These are phyloP conservation scores for Uria lomvia DNA, from an alignment of 2,113 vertebrate genomes.

Conservation along the genomic window DNA sequence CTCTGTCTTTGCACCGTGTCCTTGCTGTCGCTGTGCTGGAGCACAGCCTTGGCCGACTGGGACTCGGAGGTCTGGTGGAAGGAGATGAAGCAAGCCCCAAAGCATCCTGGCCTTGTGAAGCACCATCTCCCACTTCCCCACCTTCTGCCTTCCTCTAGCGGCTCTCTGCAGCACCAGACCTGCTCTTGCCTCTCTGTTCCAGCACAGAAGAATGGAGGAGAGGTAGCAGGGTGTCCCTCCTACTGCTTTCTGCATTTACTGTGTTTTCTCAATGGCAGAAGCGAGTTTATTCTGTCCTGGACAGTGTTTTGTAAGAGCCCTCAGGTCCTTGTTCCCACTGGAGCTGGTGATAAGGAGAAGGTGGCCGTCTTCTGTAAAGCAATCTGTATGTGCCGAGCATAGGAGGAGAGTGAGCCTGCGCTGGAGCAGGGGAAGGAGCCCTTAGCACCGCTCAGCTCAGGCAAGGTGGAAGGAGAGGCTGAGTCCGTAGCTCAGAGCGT, in stretches of 20 bases:
- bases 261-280: neutral
- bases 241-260: neutral
- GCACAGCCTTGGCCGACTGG: too few relatives aligned
- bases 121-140: too few relatives aligned
- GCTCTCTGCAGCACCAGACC: too few relatives aligned
- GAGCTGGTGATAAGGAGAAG: neutral
- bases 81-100: too few relatives aligned
- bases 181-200: too few relatives aligned
- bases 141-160: too few relatives aligned
- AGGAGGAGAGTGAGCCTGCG: neutral
- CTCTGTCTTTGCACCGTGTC: too few relatives aligned
- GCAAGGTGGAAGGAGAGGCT: neutral
- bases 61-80: too few relatives aligned
- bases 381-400: too few relatives aligned
- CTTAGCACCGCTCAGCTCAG: fast-evolving
- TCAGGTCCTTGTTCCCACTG: neutral
- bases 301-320: neutral
- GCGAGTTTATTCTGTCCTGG: neutral
- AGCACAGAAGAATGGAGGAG: too few relatives aligned
- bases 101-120: too few relatives aligned
- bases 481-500: neutral
- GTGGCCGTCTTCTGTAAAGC: neutral
- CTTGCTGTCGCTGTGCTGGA: too few relatives aligned
- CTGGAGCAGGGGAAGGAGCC: neutral
- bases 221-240: neutral